These are phyloP conservation scores for Nasonia giraulti DNA, from an alignment of 1,140 invertebrate genomes.

Conservation along the genomic window DNA sequence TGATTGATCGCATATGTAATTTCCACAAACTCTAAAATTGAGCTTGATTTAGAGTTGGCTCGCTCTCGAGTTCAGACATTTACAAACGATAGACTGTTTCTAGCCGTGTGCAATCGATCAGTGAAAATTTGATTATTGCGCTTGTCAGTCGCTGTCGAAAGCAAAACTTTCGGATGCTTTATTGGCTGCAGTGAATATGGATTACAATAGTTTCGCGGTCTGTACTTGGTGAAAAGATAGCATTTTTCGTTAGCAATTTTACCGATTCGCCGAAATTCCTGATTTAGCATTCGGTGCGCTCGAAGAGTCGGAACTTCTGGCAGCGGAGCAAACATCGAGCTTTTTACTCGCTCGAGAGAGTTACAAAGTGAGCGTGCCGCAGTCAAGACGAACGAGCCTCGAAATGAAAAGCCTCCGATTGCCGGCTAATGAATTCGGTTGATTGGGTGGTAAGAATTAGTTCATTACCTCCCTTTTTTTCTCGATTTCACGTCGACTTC, in stretches of 20 bases:
- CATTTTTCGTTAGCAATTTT: conserved; percentile 5
- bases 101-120: too few relatives aligned
- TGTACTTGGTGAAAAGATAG: too few relatives aligned
- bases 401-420: conserved; percentile 43
- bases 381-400: conserved; percentile 3
- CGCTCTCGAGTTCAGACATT: too few relatives aligned
- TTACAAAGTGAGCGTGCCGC: conserved; percentile 30
- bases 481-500: not conserved
- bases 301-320: not conserved
- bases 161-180: too few relatives aligned
- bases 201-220: too few relatives aligned
- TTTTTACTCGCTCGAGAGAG: not conserved
- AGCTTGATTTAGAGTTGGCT: too few relatives aligned
- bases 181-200: too few relatives aligned
- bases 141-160: too few relatives aligned
- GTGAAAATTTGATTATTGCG: too few relatives aligned
- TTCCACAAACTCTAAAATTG: too few relatives aligned
- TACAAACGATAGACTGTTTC: too few relatives aligned
- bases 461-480: conserved; percentile 52
- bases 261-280: not conserved
- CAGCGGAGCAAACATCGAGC: not conserved
- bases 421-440: conserved; percentile 46
- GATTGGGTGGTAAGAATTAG: conserved; percentile 56
- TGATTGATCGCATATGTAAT: too few relatives aligned
- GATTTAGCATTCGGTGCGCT: not conserved